These are phyloP conservation scores for Pemphigus obesinymphae DNA, from an alignment of 1,140 invertebrate species.

Conservation along the genomic window DNA sequence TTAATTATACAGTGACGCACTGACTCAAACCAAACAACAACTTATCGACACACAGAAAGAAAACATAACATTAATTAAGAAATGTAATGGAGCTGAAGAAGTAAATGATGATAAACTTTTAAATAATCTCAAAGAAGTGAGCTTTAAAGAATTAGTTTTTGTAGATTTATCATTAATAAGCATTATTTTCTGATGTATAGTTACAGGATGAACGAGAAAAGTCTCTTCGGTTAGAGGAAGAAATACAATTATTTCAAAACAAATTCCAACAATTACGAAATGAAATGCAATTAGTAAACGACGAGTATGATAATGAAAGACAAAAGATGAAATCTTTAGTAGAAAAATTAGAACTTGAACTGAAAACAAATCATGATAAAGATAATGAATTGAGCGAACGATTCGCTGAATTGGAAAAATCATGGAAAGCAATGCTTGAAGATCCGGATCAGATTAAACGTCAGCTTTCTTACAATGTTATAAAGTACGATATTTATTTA, in stretches of 20 bases:
- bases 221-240: conserved; percentile 29
- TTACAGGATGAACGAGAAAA: conserved; percentile 32
- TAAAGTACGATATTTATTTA: conserved; percentile 14
- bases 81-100: background rate
- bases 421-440: conserved; percentile 42
- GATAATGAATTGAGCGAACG: conserved; percentile 23
- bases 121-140: background rate
- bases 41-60: conserved; percentile 8
- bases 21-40: conserved; percentile 13
- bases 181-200: background rate
- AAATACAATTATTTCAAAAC: conserved; percentile 36
- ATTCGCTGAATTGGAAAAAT: conserved; percentile 40
- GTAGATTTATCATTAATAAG: background rate
- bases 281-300: conserved; percentile 42
- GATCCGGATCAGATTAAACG: conserved; percentile 44
- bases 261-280: conserved; percentile 42
- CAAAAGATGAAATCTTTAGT: conserved; percentile 43
- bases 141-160: no score
- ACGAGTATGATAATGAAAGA: conserved; percentile 45
- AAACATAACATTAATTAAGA: background rate
- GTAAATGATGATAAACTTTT: conserved; percentile 11
- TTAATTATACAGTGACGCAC: background rate
- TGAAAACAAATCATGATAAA: conserved; percentile 38
- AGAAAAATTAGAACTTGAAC: conserved; percentile 43
- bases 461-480: conserved; percentile 36